Percentiles rank a stretch among this genome's conserved stretches.
Evolutionary conservation across 2,888 invertebrate genomes (phyloP).

Genomic region (Parnassius glacialis): DNA sequence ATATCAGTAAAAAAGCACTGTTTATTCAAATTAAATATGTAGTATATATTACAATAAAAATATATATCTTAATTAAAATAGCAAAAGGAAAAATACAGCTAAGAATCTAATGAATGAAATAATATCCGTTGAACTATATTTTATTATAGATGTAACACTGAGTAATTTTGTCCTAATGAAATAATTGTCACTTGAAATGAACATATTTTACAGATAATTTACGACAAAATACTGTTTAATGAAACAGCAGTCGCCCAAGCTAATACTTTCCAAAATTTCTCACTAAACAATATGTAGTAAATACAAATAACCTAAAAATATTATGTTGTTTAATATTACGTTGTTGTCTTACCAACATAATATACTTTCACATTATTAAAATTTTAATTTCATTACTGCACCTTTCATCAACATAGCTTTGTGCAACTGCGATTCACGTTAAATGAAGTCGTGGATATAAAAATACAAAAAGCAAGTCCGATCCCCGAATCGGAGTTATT

Average conservation of each 20-base stretch:
- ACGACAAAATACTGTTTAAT: conserved; percentile 65
- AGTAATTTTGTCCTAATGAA: conserved; percentile 62
- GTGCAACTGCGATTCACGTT: conserved; percentile 26
- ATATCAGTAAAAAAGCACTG: conserved; percentile 64
- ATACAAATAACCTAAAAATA: conserved; percentile 20
- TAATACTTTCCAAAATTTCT: conserved; percentile 17
- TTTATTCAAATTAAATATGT: conserved; percentile 79
- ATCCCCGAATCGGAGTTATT: conserved; percentile 51
- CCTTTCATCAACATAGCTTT: conserved; percentile 24
- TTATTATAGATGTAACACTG: conserved; percentile 57
- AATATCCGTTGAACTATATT: conserved; percentile 70
- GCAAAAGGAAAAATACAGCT: conserved; percentile 77
- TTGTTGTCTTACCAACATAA: conserved; percentile 13
- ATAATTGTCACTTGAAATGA: conserved; percentile 60
- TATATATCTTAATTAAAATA: conserved; percentile 78
- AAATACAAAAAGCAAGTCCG: conserved; percentile 79
- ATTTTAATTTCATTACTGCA: conserved; percentile 18
- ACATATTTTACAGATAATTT: conserved; percentile 62
- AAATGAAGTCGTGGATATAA: conserved; percentile 64
- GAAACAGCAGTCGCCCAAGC: conserved; percentile 30
- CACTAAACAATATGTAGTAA: conserved; percentile 14
- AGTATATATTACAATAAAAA: conserved; percentile 79
- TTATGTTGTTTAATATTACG: not conserved
- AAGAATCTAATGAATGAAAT: conserved; percentile 69
- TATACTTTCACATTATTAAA: conserved; percentile 13